Conservation (phyloP, 2,888 invertebrate species). For the Tenthredo livida region DNA sequence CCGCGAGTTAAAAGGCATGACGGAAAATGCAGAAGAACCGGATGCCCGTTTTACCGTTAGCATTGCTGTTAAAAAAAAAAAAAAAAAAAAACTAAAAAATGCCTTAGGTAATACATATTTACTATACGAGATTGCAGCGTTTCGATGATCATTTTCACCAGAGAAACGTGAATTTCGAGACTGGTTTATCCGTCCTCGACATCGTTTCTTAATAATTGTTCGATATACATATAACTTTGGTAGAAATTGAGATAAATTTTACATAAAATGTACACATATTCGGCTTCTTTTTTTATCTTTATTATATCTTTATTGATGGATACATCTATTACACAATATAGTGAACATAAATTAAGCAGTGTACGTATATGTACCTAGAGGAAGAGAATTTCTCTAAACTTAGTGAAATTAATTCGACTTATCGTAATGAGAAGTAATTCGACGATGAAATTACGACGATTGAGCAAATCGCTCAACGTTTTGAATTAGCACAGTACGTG, state of each 20-base stretch:
- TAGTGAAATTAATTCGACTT: neutral
- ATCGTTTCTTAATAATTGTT: neutral
- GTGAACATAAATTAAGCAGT: neutral
- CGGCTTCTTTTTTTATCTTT: neutral
- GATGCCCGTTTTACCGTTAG: slow-evolving; percentile 40
- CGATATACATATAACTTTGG: neutral
- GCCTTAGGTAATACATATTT: slow-evolving; percentile 10
- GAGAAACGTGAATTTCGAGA: neutral
- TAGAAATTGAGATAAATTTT: neutral
- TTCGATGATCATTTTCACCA: neutral
- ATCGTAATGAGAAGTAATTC: neutral
- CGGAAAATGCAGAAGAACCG: slow-evolving; percentile 38
- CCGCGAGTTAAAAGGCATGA: neutral
- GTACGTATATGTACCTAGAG: neutral
- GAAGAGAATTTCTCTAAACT: too few relatives aligned
- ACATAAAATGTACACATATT: neutral
- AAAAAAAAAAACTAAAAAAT: slow-evolving; percentile 11
- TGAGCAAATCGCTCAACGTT: neutral
- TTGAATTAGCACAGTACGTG: neutral
- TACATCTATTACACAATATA: neutral
- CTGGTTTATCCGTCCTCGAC: neutral
- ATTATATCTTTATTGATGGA: neutral
- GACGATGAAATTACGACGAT: neutral
- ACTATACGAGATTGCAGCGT: neutral
- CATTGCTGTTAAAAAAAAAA: neutral